Percentiles rank a stretch among this genome's conserved stretches.
These are phyloP conservation scores for Tympanoctomys barrerae DNA, from an alignment of 2,797 vertebrate genomes.

Conservation along the genomic window DNA sequence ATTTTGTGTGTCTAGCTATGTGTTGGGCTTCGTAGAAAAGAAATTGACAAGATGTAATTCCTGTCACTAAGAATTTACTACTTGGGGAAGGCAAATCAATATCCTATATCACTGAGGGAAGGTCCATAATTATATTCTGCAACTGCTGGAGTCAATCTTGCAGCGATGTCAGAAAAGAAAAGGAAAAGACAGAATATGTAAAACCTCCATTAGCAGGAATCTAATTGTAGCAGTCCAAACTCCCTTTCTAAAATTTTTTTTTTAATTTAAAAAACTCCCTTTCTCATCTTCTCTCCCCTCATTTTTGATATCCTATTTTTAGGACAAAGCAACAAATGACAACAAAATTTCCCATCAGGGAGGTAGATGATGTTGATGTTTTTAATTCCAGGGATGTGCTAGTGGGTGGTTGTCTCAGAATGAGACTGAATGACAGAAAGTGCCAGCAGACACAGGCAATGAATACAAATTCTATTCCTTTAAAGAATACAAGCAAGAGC, in stretches of 20 bases:
- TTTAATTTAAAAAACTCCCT: background rate
- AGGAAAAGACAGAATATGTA: background rate
- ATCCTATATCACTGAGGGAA: conserved; percentile 64
- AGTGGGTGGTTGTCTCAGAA: conserved; percentile 51
- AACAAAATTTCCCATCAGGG: conserved; percentile 35
- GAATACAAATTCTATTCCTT: conserved; percentile 60
- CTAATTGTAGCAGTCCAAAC: conserved; percentile 35
- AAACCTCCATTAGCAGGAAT: conserved; percentile 52
- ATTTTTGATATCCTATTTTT: conserved; percentile 68
- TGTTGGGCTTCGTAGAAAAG: conserved; percentile 54
- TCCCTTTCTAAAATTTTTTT: background rate
- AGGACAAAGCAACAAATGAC: conserved; percentile 58
- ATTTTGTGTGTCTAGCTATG: conserved; percentile 24
- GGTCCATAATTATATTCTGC: conserved; percentile 53
- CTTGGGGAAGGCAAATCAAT: conserved; percentile 65
- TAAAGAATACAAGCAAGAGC: conserved; percentile 11
- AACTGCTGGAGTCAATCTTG: conserved; percentile 50
- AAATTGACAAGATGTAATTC: conserved; percentile 64
- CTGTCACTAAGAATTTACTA: conserved; percentile 67
- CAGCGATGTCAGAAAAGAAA: conserved; percentile 50
- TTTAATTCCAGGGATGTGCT: conserved; percentile 57
- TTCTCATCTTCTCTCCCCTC: background rate
- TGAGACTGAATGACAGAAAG: conserved; percentile 60
- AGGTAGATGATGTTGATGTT: conserved; percentile 55
- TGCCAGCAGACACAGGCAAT: background rate